phyloP scores from a whole-genome alignment of 2,888 invertebrate species.

The Malthinus seriepunctatus region DNA sequence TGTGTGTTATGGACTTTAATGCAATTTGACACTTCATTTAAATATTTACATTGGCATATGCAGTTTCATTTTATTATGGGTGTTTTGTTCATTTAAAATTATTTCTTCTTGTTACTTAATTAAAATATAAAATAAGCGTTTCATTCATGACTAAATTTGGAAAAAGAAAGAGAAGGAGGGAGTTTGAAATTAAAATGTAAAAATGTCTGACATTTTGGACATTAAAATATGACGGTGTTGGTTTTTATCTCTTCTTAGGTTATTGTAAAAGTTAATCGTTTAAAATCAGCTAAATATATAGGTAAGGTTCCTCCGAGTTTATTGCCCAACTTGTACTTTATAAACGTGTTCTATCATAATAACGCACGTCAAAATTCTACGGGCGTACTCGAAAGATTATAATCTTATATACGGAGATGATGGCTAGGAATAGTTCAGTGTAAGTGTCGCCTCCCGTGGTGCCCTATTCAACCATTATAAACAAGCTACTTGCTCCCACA shows the following conservation, averaged over 20 bases:
- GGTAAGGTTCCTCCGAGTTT: slow-evolving; percentile 24
- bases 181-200: too few species aligned
- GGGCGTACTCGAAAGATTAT: slow-evolving; percentile 43
- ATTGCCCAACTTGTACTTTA: slow-evolving; percentile 31
- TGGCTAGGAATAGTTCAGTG: slow-evolving; percentile 40
- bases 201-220: background rate
- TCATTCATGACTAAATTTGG: slow-evolving; percentile 18
- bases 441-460: slow-evolving; percentile 54
- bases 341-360: slow-evolving; percentile 37
- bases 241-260: background rate
- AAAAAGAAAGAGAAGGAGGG: background rate
- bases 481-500: slow-evolving; percentile 45
- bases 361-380: slow-evolving; percentile 48
- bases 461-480: slow-evolving; percentile 51
- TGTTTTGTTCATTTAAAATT: slow-evolving; percentile 30
- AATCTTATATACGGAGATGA: slow-evolving; percentile 43
- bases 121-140: slow-evolving; percentile 32
- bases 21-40: slow-evolving; percentile 48
- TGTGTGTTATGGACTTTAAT: slow-evolving; percentile 46
- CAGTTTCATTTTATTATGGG: slow-evolving; percentile 32
- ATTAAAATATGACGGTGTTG: background rate
- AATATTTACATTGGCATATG: slow-evolving; percentile 41
- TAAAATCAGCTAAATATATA: slow-evolving; percentile 22
- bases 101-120: slow-evolving; percentile 26
- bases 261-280: slow-evolving; percentile 21